Percentiles rank a stretch among this genome's conserved stretches.
Evolutionary conservation across 53 echinoderm and acorn worm species (phyloP).

Genomic region (Mesocentrotus franciscanus): DNA sequence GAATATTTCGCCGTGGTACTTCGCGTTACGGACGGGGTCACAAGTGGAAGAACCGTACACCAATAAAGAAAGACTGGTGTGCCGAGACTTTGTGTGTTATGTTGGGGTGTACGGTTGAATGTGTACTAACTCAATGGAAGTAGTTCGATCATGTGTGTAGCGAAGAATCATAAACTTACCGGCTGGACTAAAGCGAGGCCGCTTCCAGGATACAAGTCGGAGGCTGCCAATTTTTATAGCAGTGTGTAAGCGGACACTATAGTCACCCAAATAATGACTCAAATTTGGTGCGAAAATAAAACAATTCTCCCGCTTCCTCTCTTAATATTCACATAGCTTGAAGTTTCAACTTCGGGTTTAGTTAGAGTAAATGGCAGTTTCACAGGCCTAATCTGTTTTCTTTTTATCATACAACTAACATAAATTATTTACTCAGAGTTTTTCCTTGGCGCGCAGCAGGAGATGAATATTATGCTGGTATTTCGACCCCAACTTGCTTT

Average conservation of each 20-base stretch:
- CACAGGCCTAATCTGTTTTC: neutral
- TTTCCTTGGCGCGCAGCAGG: constrained; percentile 47
- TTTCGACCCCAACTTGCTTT: constrained; percentile 2
- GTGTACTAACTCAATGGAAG: constrained; percentile 50
- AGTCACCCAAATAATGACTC: constrained; percentile 18
- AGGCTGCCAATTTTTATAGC: constrained; percentile 45
- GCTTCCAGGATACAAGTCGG: constrained; percentile 40
- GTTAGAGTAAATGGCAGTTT: constrained; percentile 6
- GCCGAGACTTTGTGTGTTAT: constrained; percentile 65
- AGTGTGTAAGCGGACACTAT: constrained; percentile 13
- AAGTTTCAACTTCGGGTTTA: neutral
- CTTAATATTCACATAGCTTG: neutral
- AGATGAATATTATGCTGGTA: constrained; percentile 47
- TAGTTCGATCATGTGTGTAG: constrained; percentile 42
- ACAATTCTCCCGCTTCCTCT: neutral
- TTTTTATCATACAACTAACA: constrained; percentile 65
- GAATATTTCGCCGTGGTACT: constrained; percentile 67
- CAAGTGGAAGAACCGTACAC: constrained; percentile 65
- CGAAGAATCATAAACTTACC: constrained; percentile 34
- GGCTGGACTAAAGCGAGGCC: constrained; percentile 59
- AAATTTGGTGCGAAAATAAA: neutral
- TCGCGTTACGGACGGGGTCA: constrained; percentile 69
- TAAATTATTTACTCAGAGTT: constrained; percentile 63
- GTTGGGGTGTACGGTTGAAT: constrained; percentile 30
- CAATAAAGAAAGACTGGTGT: constrained; percentile 61